These are phyloP conservation scores for Podarcis cretensis DNA, from an alignment of 2,113 vertebrate genomes.

Conservation along the genomic window DNA sequence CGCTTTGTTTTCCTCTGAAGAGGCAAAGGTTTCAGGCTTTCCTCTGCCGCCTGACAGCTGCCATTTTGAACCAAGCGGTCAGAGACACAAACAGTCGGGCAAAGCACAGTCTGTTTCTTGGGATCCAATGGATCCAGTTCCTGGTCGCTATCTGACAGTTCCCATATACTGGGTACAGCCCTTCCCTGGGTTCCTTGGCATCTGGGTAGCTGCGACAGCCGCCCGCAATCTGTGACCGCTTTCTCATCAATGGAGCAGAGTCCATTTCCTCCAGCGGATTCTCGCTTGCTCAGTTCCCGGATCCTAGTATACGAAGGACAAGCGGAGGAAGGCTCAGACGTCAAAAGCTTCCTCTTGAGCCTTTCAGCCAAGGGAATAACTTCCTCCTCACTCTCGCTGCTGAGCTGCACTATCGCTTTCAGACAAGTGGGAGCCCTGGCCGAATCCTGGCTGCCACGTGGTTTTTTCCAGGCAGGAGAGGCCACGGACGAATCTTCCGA, in stretches of 20 bases:
- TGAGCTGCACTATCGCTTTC: constrained; percentile 59
- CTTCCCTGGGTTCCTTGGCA: background rate
- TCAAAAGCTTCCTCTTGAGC: constrained; percentile 67
- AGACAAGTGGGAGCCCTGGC: background rate
- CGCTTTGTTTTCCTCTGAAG: constrained; percentile 64
- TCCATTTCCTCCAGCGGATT: background rate
- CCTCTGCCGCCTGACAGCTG: background rate
- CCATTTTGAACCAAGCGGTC: background rate
- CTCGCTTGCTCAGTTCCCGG: background rate
- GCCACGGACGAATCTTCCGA: background rate
- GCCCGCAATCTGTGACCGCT: accelerated
- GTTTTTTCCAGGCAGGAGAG: background rate
- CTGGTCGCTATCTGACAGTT: background rate
- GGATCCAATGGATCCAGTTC: accelerated
- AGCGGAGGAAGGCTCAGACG: background rate
- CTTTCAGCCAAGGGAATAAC: constrained; percentile 75
- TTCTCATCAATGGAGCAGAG: background rate
- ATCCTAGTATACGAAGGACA: background rate
- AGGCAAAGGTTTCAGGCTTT: constrained; percentile 6
- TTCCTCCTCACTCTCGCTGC: constrained; percentile 78
- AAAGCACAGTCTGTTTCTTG: background rate
- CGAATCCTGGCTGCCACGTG: background rate
- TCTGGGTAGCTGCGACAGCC: background rate
- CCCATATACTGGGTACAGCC: background rate
- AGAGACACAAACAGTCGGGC: background rate